Evolutionary conservation across 2,113 vertebrate genomes (phyloP), one percentile per base, ranked within the genome.

Genomic region (Erpornis zantholeuca): DNA sequence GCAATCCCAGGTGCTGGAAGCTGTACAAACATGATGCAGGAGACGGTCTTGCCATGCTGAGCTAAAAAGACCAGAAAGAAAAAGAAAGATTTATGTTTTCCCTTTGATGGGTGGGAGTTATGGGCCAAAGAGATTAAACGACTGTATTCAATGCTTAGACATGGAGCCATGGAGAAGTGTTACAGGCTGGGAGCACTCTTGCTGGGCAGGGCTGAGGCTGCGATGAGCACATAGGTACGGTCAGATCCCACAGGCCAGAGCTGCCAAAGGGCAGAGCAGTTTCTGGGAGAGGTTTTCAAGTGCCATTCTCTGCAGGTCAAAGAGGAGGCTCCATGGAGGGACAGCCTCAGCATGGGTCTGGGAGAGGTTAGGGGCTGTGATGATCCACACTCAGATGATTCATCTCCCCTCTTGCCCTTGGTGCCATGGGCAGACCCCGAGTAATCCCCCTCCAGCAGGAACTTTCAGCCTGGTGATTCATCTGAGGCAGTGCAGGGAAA

Each of bases 381-480:
- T 78, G 59, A 75, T 28, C 85, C 28, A 45, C 10, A 33, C 35
- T 25, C 0, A 0, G 40, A 25, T 90, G 92, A 93, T 86, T 92
- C 92, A 90, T 78, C 60, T 83, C n/a, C n/a, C 25, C 40, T 83
- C n/a, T 63, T 64, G 44, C 85, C 29, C 63, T 88, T 5, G 0
- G 20, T 92, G 76, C 81, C 80, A 81, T 0, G 0, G 68, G 64
- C 71, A 92, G 90, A 73, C 42, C 33, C 36, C 12, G 1, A 88
- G 71, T 59, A 63, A 91, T 36, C 33, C 71, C 35, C 9, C 31
- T 66, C 23, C 27, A 44, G 54, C 35, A 87, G 63, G 78, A 73
- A 28, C 42, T 50, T 88, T 83, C 75, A 82, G 33, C 79, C 65
- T 2, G 3, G 42, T 86, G 95, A 92, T 88, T 97, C 66, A 80